These are phyloP conservation scores for rabbit (Oryctolagus cuniculus) DNA, from an alignment of 2,113 vertebrate genomes.

Conservation along the genomic window DNA sequence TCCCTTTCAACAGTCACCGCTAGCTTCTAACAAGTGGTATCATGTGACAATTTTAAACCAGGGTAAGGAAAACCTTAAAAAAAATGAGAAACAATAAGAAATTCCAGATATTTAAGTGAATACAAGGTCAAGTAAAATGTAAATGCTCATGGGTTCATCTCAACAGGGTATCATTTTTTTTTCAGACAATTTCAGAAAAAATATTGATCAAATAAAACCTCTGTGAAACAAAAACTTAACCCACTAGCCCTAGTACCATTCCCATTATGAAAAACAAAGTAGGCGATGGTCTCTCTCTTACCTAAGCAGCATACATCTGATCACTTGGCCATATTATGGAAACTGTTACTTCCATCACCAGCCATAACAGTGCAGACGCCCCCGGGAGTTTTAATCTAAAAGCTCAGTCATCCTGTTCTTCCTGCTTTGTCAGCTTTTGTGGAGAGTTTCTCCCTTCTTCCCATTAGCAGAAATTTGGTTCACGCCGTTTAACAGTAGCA, in stretches of 20 bases:
- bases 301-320: slow-evolving; percentile 79
- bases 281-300: slow-evolving; percentile 74
- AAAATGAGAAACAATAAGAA: slow-evolving; percentile 39
- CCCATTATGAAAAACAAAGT: slow-evolving; percentile 33
- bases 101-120: slow-evolving; percentile 54
- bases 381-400: slow-evolving; percentile 81
- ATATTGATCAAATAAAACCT: slow-evolving; percentile 63
- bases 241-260: background rate
- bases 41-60: background rate
- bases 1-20: background rate
- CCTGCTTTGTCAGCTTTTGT: slow-evolving; percentile 88
- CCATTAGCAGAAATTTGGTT: slow-evolving; percentile 80
- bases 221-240: slow-evolving; percentile 55
- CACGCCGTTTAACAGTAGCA: slow-evolving; percentile 65
- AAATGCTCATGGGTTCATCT: background rate
- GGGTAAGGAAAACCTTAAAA: background rate
- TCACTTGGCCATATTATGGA: slow-evolving; percentile 76
- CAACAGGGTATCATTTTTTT: slow-evolving; percentile 1
- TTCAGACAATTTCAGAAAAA: slow-evolving; percentile 24
- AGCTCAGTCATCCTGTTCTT: slow-evolving; percentile 83
- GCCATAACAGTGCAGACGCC: slow-evolving; percentile 72
- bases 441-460: slow-evolving; percentile 75
- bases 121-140: background rate
- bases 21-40: slow-evolving; percentile 12
- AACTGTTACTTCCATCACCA: slow-evolving; percentile 77